Base-by-base conservation (phyloP, 2,113 vertebrate species). In the Struthio camelus region DNA sequence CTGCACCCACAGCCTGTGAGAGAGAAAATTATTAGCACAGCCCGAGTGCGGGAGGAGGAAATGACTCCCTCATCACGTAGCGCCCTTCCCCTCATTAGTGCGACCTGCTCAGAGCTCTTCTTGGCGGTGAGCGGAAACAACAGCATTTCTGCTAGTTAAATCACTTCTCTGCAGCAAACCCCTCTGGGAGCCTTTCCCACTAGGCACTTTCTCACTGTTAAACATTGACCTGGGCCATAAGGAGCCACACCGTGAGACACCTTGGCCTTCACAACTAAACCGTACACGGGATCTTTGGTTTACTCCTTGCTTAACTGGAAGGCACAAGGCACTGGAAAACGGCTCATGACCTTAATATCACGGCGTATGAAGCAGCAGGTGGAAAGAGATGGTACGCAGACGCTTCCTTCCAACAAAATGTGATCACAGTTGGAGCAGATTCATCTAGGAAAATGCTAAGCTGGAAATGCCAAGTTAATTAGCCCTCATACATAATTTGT, bases 401-500 rank as follows among this genome's bases (percentile, higher is more conserved):
- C 81, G 15, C 30, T 93, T 92, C 53, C 89, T 77, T 85, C 64
- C 34, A 73, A 58, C 27, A 72, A 66, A 71, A 85, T 3, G 3
- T 86, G 71, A 76, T 91, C 69, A 94, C 53, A 15, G 66, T 91
- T 73, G 66, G 76, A 93, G 34, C 30, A 92, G 62, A 94, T 88
- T 91, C 56, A 71, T 64, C 73, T 88, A 72, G 58, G 75, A 93
- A 84, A 95, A 89, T 40, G 46, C 54, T 92, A 88, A 92, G 80
- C 53, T 81, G 42, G 75, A 97, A 96, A 95, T 97, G 88, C 76
- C 95, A 97, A 96, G 85, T 92, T 96, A 96, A 97, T 97, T 96
- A 96, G 86, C 38, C 69, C 19, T 89, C 78, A 78, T 79, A 82
- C 40, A 36, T 85, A 85, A 64, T 34, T 87, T 87, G 53, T 46